Evolutionary conservation across 2,113 vertebrate genomes (phyloP).

Genomic region (Lanius collurio): DNA sequence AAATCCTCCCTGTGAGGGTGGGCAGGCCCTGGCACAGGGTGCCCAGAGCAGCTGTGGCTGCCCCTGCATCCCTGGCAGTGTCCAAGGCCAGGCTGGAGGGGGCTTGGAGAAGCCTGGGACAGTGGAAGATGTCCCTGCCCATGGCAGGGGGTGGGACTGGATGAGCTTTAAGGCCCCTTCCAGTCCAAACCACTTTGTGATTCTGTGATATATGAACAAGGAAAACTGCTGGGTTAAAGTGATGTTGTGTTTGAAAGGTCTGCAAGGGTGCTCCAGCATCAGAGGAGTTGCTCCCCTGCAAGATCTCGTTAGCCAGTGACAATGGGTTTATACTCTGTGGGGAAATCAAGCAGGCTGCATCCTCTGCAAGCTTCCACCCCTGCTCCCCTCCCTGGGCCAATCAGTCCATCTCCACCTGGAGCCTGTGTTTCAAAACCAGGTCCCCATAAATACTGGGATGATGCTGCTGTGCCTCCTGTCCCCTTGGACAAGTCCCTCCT

Average conservation of each 20-base stretch:
- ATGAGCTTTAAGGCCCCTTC: neutral
- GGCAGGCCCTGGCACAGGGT: neutral
- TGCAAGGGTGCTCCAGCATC: neutral
- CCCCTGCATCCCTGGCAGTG: neutral
- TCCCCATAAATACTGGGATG: accelerated
- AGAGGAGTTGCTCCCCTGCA: neutral
- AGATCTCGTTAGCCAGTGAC: neutral
- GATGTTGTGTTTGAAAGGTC: neutral
- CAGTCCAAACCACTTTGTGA: neutral
- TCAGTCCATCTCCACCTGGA: neutral
- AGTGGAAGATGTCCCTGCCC: neutral
- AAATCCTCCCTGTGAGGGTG: neutral
- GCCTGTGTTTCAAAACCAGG: accelerated
- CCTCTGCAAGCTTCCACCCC: neutral
- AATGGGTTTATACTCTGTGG: accelerated
- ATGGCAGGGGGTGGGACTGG: accelerated
- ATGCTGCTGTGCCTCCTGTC: neutral
- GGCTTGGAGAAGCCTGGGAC: accelerated
- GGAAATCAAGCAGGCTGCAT: neutral
- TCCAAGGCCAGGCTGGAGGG: accelerated
- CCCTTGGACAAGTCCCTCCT: accelerated
- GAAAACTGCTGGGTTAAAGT: too few species aligned
- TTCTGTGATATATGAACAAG: accelerated
- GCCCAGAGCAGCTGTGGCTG: neutral
- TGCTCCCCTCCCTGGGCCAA: accelerated